Base-by-base conservation (phyloP, 1,140 invertebrate species). In the Papilio helenus region DNA sequence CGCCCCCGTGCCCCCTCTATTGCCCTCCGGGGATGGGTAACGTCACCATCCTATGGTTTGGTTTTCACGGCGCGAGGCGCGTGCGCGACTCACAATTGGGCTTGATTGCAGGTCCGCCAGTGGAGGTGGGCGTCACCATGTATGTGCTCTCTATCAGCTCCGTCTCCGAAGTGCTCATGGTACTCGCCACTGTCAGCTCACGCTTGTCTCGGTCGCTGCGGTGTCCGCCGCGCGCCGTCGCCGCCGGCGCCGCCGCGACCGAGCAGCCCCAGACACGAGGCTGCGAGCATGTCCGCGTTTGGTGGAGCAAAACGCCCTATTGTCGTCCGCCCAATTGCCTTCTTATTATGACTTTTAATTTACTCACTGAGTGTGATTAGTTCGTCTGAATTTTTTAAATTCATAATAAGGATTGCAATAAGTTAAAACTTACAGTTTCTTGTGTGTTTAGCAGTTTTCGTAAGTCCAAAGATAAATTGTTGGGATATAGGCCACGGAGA, bases 101-200 rank as follows among this genome's bases (percentile, higher is more conserved):
- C 96, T 96, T 98, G 91, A 93, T 93, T 98, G 87, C 97, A 98
- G 98, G 98, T 97, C 97, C 97, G 94, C 98, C 98, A 92, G 98
- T 99, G 95, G 97, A 98, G 95, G 98, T 99, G 92, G 98, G 98
- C 94, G 98, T 99, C 95, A 99, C 98, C 95, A 99, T 99, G 98
- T 98, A 98, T 96, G 98, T 99, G 95, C 97, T 99, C 95, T 98
- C 98, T 97, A 99, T 99, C 96, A 98, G 98, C 96, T 99, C 98
- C 95, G 98, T 99, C 95, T 99, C 98, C 95, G 98, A 99, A 97
- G 98, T 99, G 94, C 96, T 98, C 96, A 99, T 99, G 98, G 98
- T 99, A 98, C 96, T 95, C 93, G 91, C 85, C 86, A 85, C 83
- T 89, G 85, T 91, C 89, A 90, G 86, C 86, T 89, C 87, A 88